Evolutionary conservation across 2,888 invertebrate species (phyloP).

Genomic region (Sphecodes monilicornis): DNA sequence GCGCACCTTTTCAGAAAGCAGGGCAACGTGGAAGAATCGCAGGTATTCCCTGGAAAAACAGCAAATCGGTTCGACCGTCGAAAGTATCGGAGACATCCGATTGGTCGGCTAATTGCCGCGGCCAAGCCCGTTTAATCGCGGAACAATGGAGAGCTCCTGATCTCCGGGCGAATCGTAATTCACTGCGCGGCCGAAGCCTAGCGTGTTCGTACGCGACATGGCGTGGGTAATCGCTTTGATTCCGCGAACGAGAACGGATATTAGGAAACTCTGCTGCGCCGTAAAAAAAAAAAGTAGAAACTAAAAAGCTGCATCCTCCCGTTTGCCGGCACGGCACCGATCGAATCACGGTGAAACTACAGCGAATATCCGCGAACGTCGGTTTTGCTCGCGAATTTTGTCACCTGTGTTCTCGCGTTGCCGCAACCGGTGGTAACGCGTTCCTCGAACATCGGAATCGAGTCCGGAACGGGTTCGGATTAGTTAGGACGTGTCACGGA

Average conservation of each 20-base stretch:
- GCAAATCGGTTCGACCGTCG: background rate
- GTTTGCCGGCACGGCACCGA: constrained; percentile 22
- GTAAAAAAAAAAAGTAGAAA: constrained; percentile 72
- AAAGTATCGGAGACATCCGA: background rate
- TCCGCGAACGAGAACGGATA: constrained; percentile 82
- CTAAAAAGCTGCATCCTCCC: constrained; percentile 76
- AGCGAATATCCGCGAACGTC: constrained; percentile 21
- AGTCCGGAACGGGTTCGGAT: background rate
- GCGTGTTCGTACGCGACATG: constrained; percentile 75
- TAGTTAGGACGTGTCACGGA: background rate
- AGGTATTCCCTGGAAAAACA: background rate
- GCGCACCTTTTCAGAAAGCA: background rate
- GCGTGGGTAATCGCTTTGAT: constrained; percentile 81
- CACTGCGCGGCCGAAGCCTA: constrained; percentile 37
- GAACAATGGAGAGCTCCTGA: constrained; percentile 30
- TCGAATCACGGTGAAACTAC: constrained; percentile 59
- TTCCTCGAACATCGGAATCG: constrained; percentile 7
- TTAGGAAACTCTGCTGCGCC: constrained; percentile 79
- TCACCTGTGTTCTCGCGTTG: background rate
- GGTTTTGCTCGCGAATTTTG: constrained; percentile 15
- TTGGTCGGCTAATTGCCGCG: background rate
- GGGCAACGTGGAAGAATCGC: background rate
- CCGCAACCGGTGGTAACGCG: background rate
- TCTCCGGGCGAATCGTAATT: constrained; percentile 53
- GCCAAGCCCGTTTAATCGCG: constrained; percentile 16